phyloP scores from a whole-genome alignment of 1,140 invertebrate genomes.

The Zaprionus tsacasi region DNA sequence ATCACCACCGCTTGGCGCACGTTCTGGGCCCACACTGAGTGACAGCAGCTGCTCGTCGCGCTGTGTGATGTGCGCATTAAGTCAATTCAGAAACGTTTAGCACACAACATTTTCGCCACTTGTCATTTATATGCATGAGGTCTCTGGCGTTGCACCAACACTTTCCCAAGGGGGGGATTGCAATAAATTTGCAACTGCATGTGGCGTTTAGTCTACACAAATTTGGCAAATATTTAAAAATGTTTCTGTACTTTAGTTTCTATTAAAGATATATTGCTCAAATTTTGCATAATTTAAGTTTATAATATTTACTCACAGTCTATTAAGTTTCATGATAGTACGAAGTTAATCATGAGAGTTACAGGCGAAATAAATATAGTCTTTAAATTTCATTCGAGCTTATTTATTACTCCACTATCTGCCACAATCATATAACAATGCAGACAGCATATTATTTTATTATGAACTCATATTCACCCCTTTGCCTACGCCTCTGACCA shows the following conservation, averaged over 20 bases:
- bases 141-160: not conserved
- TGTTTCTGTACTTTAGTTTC: not conserved
- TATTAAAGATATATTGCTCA: not conserved
- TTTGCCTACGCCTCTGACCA: not conserved
- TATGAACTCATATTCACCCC: not conserved
- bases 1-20: constrained; percentile 67
- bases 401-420: too few relatives aligned
- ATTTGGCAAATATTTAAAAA: not conserved
- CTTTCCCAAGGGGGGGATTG: not conserved
- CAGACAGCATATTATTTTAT: not conserved
- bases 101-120: constrained; percentile 68
- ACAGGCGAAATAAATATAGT: not conserved
- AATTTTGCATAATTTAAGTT: not conserved
- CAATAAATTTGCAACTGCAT: not conserved
- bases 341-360: not conserved
- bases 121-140: constrained; percentile 55
- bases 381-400: not conserved
- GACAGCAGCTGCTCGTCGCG: constrained; percentile 38
- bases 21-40: constrained; percentile 42
- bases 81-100: constrained; percentile 79
- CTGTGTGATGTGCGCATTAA: constrained; percentile 48
- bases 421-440: not conserved
- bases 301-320: not conserved
- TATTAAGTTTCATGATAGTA: not conserved
- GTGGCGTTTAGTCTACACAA: not conserved